Evolutionary conservation across 2,797 vertebrate species (phyloP).

Genomic region (Notoglanidium macrostoma): DNA sequence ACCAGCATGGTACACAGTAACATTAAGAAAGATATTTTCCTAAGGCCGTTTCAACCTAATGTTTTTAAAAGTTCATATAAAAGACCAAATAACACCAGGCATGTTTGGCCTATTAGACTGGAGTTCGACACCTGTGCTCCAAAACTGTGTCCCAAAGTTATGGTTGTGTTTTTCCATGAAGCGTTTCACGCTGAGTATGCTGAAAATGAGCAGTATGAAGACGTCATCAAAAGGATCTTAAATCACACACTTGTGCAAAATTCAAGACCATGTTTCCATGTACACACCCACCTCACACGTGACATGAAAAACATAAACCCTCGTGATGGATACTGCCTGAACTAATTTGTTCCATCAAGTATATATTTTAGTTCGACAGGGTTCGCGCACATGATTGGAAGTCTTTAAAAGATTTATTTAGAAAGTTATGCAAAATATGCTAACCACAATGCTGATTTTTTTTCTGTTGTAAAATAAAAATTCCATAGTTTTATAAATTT

Average conservation of each 20-base stretch:
- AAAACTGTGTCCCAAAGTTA: not conserved
- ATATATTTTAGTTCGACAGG: not conserved
- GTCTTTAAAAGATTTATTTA: not conserved
- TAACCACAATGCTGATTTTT: too few relatives aligned
- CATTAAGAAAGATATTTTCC: too few relatives aligned
- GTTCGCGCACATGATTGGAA: not conserved
- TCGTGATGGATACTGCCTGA: not conserved
- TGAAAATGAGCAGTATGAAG: not conserved
- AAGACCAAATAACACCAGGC: not conserved
- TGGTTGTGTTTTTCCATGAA: not conserved
- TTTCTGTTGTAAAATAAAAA: too few relatives aligned
- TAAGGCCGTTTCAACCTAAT: not conserved
- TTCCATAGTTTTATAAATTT: too few relatives aligned
- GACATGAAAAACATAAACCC: not conserved
- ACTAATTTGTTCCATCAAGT: not conserved
- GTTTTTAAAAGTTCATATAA: not conserved
- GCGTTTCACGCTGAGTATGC: not conserved
- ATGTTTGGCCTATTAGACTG: not conserved
- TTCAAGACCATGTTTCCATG: constrained; percentile 2
- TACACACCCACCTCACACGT: not conserved
- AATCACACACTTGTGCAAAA: constrained; percentile 7
- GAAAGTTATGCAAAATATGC: not conserved
- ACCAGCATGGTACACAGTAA: too few relatives aligned
- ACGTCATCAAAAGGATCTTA: constrained; percentile 1
- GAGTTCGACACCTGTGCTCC: not conserved